phyloP scores from a whole-genome alignment of 2,113 vertebrate species.

The Sprattus sprattus region DNA sequence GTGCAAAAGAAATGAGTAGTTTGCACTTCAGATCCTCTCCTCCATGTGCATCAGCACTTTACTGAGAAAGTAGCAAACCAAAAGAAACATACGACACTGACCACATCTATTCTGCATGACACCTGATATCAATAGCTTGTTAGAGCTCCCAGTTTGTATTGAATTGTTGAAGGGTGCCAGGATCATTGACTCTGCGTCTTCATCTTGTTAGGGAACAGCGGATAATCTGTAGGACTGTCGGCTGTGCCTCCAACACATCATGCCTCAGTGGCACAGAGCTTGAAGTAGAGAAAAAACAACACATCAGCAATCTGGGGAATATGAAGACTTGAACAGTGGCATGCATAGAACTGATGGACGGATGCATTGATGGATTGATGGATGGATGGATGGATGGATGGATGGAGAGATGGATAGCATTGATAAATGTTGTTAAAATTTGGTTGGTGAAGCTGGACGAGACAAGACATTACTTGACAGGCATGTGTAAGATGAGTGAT shows the following conservation, averaged over 20 bases:
- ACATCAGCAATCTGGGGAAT: not conserved
- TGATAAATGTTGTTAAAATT: too few relatives aligned
- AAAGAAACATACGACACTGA: not conserved
- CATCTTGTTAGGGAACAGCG: not conserved
- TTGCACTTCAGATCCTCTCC: not conserved
- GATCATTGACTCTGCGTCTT: constrained; percentile 7
- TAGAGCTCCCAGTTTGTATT: not conserved
- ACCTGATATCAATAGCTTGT: constrained; percentile 5
- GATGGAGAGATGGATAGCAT: not conserved
- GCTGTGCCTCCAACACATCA: not conserved
- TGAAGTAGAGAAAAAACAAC: not conserved
- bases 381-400: not conserved
- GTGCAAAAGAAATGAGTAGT: not conserved
- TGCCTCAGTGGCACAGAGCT: not conserved
- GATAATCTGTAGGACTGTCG: not conserved
- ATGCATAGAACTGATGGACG: not conserved
- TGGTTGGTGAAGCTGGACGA: too few relatives aligned
- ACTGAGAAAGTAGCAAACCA: not conserved
- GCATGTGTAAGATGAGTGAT: too few relatives aligned
- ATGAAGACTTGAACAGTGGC: not conserved
- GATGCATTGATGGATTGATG: not conserved
- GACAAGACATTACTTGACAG: too few relatives aligned
- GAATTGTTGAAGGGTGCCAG: not conserved
- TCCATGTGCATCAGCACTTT: not conserved
- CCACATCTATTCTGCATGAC: not conserved